phyloP scores from a whole-genome alignment of 2,888 invertebrate genomes.

The Pinctada fucata region DNA sequence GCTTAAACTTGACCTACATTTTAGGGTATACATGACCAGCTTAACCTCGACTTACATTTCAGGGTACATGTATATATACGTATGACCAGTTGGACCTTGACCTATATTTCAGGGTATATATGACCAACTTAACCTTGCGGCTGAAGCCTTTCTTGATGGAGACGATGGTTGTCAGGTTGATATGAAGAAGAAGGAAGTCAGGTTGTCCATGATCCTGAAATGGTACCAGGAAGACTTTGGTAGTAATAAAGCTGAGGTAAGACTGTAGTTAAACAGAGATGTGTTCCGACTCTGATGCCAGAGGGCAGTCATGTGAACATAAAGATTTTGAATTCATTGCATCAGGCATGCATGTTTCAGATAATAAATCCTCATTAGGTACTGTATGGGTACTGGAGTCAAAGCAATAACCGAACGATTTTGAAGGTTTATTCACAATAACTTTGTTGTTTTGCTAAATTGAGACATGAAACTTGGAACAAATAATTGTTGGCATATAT shows the following conservation, averaged over 20 bases:
- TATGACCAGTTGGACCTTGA: no score
- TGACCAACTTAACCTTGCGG: constrained; percentile 67
- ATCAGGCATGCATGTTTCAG: constrained; percentile 1
- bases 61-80: no score
- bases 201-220: constrained; percentile 77
- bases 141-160: constrained; percentile 74
- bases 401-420: no score
- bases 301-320: not conserved
- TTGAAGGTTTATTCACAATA: no score
- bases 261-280: not conserved
- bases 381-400: no score
- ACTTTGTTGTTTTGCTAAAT: no score
- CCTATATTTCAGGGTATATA: constrained; percentile 62
- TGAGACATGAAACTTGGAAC: no score
- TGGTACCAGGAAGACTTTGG: constrained; percentile 79
- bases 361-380: not conserved
- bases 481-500: no score
- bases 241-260: constrained; percentile 67
- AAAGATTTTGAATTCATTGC: not conserved
- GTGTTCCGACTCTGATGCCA: not conserved
- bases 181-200: constrained; percentile 69
- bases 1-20: no score
- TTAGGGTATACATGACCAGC: no score
- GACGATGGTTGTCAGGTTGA: constrained; percentile 76
- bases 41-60: no score